A percentile compares a stretch with the other conserved stretches of the same genome.
These are phyloP conservation scores for Myiotriccus ornatus DNA, from an alignment of 2,797 vertebrate species.

Conservation along the genomic window DNA sequence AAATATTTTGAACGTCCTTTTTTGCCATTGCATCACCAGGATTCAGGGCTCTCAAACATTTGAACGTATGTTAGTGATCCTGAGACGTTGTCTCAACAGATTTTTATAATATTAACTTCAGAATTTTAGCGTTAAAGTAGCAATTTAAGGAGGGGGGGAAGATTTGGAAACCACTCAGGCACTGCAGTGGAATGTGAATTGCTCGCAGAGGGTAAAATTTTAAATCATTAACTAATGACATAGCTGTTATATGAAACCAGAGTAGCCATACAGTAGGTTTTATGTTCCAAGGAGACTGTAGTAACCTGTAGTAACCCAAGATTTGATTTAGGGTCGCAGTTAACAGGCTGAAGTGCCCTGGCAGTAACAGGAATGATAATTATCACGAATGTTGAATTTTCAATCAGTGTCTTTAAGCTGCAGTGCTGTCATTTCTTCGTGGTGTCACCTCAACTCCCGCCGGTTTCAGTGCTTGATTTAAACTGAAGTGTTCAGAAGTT, in stretches of 20 bases:
- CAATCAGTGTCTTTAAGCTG: background rate
- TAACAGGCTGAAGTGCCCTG: background rate
- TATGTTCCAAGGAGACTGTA: constrained; percentile 3
- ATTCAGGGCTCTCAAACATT: background rate
- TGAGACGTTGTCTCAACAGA: background rate
- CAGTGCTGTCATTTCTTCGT: background rate
- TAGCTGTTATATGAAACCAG: constrained; percentile 47
- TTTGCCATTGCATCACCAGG: background rate
- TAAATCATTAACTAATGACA: constrained; percentile 63
- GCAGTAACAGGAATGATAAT: background rate
- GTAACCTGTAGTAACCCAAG: constrained; percentile 23
- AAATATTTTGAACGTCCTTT: background rate
- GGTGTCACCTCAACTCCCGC: background rate
- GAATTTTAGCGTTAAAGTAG: background rate
- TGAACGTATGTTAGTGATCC: background rate
- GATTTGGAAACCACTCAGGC: background rate
- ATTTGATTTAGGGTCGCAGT: constrained; percentile 21
- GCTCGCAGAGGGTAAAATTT: constrained; percentile 25
- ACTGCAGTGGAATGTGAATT: constrained; percentile 17
- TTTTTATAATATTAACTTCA: background rate
- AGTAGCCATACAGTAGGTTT: constrained; percentile 14
- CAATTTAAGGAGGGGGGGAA: background rate
- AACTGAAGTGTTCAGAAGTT: background rate
- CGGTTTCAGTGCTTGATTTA: background rate
- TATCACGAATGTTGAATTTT: background rate